Evolutionary conservation across 2,113 vertebrate species (phyloP).

Genomic region (Ibidorhyncha struthersii): DNA sequence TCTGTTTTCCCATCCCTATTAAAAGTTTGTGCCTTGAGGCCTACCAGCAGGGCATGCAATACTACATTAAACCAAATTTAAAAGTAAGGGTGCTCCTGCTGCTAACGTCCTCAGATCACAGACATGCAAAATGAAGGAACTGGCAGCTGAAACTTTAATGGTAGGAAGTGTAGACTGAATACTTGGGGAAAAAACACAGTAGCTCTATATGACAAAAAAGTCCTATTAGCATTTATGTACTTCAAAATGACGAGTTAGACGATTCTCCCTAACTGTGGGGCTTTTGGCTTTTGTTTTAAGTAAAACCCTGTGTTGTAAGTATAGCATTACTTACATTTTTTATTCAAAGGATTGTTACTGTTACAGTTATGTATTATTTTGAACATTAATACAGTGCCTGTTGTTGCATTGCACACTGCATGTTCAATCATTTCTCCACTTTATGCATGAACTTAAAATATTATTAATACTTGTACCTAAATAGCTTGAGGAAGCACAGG

Average conservation of each 20-base stretch:
- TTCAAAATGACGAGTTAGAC: conserved; percentile 47
- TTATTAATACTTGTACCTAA: not conserved
- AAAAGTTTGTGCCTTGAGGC: conserved; percentile 79
- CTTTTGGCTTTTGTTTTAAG: conserved; percentile 35
- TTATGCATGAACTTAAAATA: not conserved
- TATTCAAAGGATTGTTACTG: conserved; percentile 1
- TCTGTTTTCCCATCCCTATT: conserved; percentile 69
- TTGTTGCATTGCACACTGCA: not conserved
- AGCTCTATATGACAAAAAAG: conserved; percentile 70
- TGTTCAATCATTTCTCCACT: not conserved
- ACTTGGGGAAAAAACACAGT: conserved; percentile 55
- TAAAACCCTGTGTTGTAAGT: not conserved
- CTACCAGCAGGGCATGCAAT: conserved; percentile 80
- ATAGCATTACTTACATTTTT: not conserved
- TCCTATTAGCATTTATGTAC: conserved; percentile 54
- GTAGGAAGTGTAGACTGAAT: conserved; percentile 68
- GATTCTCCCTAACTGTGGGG: conserved; percentile 3
- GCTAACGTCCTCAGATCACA: conserved; percentile 80
- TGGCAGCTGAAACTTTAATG: conserved; percentile 82
- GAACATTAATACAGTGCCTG: not conserved
- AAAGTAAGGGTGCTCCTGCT: conserved; percentile 83
- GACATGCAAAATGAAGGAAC: conserved; percentile 79
- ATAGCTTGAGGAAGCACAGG: not conserved
- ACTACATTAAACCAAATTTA: conserved; percentile 83
- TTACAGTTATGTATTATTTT: not conserved